Conservation (phyloP, 2,797 vertebrate genomes). For the Platyrinchus mystaceus region DNA sequence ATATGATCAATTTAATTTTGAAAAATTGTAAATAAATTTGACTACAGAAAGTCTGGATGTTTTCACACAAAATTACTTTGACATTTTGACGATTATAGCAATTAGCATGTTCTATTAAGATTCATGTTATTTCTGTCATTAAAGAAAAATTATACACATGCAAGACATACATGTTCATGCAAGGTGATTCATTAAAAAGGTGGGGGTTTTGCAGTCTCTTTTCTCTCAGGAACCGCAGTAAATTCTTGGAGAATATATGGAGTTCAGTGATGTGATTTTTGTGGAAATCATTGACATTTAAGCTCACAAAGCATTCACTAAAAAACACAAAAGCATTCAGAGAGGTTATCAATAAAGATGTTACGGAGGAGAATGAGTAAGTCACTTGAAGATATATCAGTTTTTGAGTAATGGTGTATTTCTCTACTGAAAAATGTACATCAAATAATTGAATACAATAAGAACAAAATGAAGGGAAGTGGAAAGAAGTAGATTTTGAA, state of each 20-base stretch:
- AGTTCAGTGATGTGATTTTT: neutral
- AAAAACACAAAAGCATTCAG: neutral
- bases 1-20: neutral
- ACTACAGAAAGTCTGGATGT: neutral
- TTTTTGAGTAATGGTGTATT: neutral
- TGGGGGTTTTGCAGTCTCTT: neutral
- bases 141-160: neutral
- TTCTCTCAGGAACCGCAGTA: neutral
- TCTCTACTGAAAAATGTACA: neutral
- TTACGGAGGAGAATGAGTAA: neutral
- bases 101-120: neutral
- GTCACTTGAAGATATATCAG: neutral
- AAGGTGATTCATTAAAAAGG: neutral
- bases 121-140: neutral
- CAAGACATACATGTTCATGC: neutral
- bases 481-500: neutral
- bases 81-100: neutral
- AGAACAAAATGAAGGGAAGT: neutral
- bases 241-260: neutral
- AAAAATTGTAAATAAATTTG: neutral
- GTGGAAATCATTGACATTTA: neutral
- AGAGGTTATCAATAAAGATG: neutral
- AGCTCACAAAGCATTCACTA: neutral
- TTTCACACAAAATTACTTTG: neutral
- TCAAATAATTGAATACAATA: neutral